phyloP scores from a whole-genome alignment of 2,113 vertebrate species.

The Microcebus jonahi region DNA sequence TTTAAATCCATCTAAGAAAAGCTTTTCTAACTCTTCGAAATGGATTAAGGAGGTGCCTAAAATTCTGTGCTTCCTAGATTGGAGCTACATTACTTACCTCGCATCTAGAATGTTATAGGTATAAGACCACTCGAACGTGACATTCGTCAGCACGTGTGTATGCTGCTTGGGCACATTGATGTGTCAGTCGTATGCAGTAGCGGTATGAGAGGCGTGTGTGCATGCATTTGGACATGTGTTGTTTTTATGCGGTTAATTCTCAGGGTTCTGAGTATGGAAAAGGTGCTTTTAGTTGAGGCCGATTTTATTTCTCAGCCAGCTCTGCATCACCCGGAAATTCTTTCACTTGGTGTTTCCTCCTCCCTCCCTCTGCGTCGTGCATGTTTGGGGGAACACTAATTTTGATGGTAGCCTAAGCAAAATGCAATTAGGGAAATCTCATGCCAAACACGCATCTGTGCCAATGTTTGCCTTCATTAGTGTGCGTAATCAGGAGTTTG shows the following conservation, averaged over 20 bases:
- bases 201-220: not conserved
- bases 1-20: not conserved
- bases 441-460: not conserved
- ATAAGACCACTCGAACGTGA: not conserved
- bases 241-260: not conserved
- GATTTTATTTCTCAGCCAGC: not conserved
- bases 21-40: not conserved
- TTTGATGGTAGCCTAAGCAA: constrained; percentile 37
- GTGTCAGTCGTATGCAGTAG: not conserved
- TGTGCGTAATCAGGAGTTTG: not conserved
- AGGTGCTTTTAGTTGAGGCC: not conserved
- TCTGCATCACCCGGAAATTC: not conserved
- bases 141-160: not conserved
- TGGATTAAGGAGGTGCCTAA: not conserved
- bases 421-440: constrained; percentile 50
- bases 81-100: not conserved
- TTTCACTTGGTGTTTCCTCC: not conserved
- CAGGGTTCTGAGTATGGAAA: not conserved
- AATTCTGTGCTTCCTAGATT: not conserved
- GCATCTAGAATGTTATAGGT: not conserved
- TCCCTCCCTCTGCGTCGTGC: not conserved
- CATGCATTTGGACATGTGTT: not conserved
- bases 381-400: constrained; percentile 1
- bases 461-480: constrained; percentile 12
- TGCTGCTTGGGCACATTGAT: not conserved